phyloP scores from a whole-genome alignment of 2,113 vertebrate genomes.

The Lota lota region DNA sequence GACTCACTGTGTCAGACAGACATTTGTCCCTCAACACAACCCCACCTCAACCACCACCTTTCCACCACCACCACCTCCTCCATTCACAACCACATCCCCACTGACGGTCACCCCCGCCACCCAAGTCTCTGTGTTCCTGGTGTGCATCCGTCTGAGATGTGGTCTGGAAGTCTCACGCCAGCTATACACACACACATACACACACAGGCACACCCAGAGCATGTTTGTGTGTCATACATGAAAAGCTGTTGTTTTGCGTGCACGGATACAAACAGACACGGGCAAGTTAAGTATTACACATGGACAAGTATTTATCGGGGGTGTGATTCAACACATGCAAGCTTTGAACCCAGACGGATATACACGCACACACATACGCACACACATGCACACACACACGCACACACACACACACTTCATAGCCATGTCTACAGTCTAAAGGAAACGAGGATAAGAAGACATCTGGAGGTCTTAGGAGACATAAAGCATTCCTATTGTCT shows the following conservation, averaged over 20 bases:
- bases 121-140: slow-evolving; percentile 28
- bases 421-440: background rate
- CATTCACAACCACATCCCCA: slow-evolving; percentile 15
- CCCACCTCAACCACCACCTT: too few species aligned
- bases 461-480: slow-evolving; percentile 2
- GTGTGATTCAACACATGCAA: background rate
- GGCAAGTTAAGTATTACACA: background rate
- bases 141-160: slow-evolving; percentile 45
- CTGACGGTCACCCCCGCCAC: slow-evolving; percentile 9
- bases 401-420: background rate
- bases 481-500: background rate
- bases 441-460: background rate
- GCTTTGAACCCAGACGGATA: too few species aligned
- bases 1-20: background rate
- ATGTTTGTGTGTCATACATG: background rate
- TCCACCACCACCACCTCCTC: slow-evolving; percentile 1
- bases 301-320: background rate
- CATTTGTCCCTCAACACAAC: too few species aligned
- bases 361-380: slow-evolving; percentile 7
- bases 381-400: background rate
- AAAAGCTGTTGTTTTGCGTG: background rate
- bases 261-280: background rate
- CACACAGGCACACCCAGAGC: background rate
- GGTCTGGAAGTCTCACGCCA: slow-evolving; percentile 26
- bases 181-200: slow-evolving; percentile 5